phyloP scores from a whole-genome alignment of 2,113 vertebrate genomes.

The Podarcis raffonei region DNA sequence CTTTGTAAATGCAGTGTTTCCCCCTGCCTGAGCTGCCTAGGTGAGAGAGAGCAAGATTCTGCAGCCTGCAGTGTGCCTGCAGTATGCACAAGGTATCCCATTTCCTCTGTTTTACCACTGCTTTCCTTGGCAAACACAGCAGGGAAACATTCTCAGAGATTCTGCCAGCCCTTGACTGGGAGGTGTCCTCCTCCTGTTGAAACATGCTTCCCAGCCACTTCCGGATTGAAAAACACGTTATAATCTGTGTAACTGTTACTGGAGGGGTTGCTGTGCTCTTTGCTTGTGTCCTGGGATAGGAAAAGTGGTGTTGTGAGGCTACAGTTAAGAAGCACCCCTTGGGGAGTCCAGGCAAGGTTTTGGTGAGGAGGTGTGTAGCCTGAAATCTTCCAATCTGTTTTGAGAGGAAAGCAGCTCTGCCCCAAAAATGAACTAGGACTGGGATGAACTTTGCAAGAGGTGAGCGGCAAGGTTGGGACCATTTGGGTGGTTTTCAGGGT shows the following conservation, averaged over 20 bases:
- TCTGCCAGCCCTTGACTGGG: background rate
- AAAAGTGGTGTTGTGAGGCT: too few species aligned
- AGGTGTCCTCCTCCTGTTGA: background rate
- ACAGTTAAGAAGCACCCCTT: background rate
- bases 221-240: background rate
- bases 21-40: background rate
- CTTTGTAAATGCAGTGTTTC: background rate
- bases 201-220: background rate
- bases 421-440: background rate
- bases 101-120: background rate
- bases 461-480: too few species aligned
- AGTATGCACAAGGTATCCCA: background rate
- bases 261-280: too few species aligned
- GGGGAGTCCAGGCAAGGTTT: background rate
- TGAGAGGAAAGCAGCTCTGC: too few species aligned
- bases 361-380: background rate
- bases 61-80: background rate
- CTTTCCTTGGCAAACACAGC: background rate
- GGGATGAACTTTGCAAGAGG: background rate
- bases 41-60: too few species aligned
- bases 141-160: background rate
- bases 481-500: too few species aligned
- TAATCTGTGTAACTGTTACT: background rate
- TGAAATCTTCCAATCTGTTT: background rate
- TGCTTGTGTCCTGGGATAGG: background rate